Evolutionary conservation across 1,140 invertebrate genomes (phyloP), one percentile per base, ranked within the genome.

Genomic region (Heliconius congener): DNA sequence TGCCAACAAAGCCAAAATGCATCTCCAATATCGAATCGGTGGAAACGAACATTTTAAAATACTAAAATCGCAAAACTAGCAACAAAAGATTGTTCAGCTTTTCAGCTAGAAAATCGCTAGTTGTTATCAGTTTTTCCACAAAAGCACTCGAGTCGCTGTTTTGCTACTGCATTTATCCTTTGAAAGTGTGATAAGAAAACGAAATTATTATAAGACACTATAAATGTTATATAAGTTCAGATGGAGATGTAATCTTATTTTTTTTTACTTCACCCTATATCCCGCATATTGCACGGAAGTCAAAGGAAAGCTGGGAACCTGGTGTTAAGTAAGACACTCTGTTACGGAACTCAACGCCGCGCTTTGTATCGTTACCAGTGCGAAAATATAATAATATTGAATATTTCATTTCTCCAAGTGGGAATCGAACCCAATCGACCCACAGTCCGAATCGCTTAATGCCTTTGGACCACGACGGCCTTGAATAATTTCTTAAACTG

Each of bases 71-170:
- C 27, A 66, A 66, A 66, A 66, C n/a, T 66, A 13, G 11, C 27
- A 66, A 66, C 60, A 66, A 66, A 66, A 66, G 60, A 66, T 66
- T 66, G 60, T 66, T 66, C 60, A 66, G 60, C 60, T 66, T 66
- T 66, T 30, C 60, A 66, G 60, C 60, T 66, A 30, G 60, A 66
- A 66, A 66, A 66, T 66, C 27, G 60, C 60, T 66, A 30, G 60
- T 66, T 66, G 60, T 66, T 66, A 66, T 66, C 60, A 66, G 60
- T 66, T 66, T 66, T 66, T 66, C 60, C 60, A 66, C 60, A 66
- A 66, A 66, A 66, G 60, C 60, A 66, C 60, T 66, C 60, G 60
- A 66, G 60, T 66, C 60, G 19, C 60, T 66, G 60, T 66, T 66
- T 66, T 66, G 60, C 27, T 66, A 27, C 60, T 66, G 11, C 60